Evolutionary conservation across 92 coral and sea anemone species (phyloP).

Genomic region (Epizoanthus illoricatus): DNA sequence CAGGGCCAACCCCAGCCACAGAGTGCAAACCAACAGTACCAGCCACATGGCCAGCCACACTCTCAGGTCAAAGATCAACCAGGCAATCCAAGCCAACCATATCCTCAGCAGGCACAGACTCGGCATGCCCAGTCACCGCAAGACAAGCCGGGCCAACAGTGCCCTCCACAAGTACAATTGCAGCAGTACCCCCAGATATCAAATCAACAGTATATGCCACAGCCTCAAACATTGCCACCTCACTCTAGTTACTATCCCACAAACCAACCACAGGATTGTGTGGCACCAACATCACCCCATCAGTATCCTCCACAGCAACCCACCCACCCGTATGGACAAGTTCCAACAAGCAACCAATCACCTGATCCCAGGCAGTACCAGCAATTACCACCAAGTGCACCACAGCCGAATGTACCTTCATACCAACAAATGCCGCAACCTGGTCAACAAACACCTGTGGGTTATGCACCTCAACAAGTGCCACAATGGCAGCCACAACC

Average conservation of each 20-base stretch:
- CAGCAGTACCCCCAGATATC: conserved; percentile 5
- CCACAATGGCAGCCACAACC: conserved; percentile 44
- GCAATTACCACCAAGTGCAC: conserved; percentile 22
- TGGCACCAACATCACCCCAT: conserved; percentile 1
- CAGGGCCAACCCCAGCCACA: conserved; percentile 45
- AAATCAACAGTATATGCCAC: conserved; percentile 17
- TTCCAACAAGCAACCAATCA: conserved; percentile 30
- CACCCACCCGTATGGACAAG: conserved; percentile 13
- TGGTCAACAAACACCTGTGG: conserved; percentile 34
- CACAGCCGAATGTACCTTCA: conserved; percentile 8
- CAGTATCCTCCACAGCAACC: conserved; percentile 31
- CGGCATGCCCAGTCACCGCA: background rate
- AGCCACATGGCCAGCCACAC: background rate
- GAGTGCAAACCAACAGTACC: conserved; percentile 4
- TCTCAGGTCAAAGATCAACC: background rate
- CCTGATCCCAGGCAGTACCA: conserved; percentile 20
- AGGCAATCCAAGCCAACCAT: no score
- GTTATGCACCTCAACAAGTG: conserved; percentile 21
- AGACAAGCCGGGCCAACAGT: conserved; percentile 4
- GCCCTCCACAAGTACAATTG: background rate
- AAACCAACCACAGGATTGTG: conserved; percentile 20
- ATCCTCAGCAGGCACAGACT: no score
- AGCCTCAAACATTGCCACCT: conserved; percentile 3
- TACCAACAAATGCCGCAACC: conserved; percentile 40
- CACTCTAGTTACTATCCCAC: conserved; percentile 16